Conservation (phyloP, 2,797 vertebrate species). For the Aulostomus chinensis region DNA sequence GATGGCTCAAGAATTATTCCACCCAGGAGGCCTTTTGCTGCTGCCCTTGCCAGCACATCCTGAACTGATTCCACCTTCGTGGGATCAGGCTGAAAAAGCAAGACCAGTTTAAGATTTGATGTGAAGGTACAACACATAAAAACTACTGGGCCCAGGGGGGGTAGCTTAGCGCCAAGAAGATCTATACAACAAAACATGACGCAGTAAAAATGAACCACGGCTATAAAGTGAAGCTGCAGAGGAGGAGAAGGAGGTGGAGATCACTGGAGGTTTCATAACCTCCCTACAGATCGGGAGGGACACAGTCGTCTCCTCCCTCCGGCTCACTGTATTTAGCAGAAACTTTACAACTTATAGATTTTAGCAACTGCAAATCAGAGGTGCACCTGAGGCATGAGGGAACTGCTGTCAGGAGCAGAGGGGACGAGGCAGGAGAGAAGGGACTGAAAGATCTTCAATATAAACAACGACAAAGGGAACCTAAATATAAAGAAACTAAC, state of each 20-base stretch:
- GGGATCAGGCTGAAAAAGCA: slow-evolving; percentile 75
- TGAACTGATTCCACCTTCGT: slow-evolving; percentile 80
- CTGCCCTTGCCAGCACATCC: slow-evolving; percentile 86
- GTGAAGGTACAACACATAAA: slow-evolving; percentile 35
- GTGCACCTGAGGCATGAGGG: no score
- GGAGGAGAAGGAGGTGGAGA: background rate
- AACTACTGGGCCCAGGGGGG: slow-evolving; percentile 28
- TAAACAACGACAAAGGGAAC: no score
- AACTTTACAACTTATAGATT: no score
- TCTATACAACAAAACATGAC: slow-evolving; percentile 3
- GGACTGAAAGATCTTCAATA: no score
- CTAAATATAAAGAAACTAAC: no score
- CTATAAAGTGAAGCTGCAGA: slow-evolving; percentile 21
- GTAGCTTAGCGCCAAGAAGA: slow-evolving; percentile 19
- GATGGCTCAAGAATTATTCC: slow-evolving; percentile 71
- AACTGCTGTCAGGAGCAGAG: no score
- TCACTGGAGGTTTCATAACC: no score
- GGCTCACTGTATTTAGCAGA: no score
- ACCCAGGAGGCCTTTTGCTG: slow-evolving; percentile 83
- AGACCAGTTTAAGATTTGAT: slow-evolving; percentile 30
- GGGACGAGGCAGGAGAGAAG: no score
- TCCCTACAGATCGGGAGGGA: no score
- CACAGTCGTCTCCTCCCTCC: no score
- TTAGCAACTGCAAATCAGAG: no score
- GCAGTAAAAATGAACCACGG: slow-evolving; percentile 8